Base-by-base conservation (phyloP, 2,888 invertebrate species). In the Nephrocerus scutellatus region DNA sequence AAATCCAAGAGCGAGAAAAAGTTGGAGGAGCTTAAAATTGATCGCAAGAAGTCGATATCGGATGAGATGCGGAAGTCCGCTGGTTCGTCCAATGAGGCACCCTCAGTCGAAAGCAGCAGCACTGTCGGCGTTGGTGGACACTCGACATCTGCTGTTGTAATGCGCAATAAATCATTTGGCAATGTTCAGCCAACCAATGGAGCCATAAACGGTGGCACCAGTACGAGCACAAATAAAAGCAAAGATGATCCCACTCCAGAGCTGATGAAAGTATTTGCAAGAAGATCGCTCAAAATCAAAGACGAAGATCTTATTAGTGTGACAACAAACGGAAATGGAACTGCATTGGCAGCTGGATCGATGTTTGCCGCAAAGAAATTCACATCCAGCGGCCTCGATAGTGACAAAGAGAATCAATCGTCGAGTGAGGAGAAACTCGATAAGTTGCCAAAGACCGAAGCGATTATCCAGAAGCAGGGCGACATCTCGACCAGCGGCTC, bases 201-300 rank as follows among this genome's bases (percentile, higher is more conserved):
- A 3, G 36, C 44, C 10, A 50, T 44, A 19, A 50, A 19, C 29
- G 43, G 30, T 19, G 36, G 31, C 37, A 36, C 15, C 6, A 16
- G 26, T 15, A 25, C 20, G 13, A 31, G 30, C 19, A 43, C 44
- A 5, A 51, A 39, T 23, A 45, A 41, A 12, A 49, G 36, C 12
- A 52, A 70, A 51, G 74, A 75, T 38, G 82, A 84, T 40, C 79
- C 82, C 22, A 82, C 84, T 59, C 84, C 85, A 0, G 85, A 85
- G 63, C 60, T 85, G 7, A 80, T 85, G 77, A 85, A 85, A 66
- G 86, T 86, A 1, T 86, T 86, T 59, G 85, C 85, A 0, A 70
- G 86, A 28, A 70, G 85, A 40, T 86, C 85, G n/a, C 68, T 86
- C 0, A 86, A 86, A 67, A 70, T 84, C n/a, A 83, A 82, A 68